Evolutionary conservation across 2,113 vertebrate species (phyloP), one percentile per base, ranked within the genome.

Genomic region (Platycercus adscitus): DNA sequence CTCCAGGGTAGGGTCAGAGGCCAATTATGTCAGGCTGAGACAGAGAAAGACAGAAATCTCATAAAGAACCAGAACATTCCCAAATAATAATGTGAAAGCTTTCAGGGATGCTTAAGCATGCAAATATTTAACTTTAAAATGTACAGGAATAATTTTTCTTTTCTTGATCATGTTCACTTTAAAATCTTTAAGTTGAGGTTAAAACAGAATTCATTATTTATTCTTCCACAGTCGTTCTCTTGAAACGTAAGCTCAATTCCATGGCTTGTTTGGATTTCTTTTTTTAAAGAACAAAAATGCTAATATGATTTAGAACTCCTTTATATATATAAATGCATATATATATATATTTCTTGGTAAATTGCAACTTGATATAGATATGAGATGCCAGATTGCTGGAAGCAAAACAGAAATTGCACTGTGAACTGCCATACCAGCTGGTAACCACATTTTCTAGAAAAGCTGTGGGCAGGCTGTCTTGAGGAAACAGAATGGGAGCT

Each of bases 361-460:
- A 95, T 93, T 93, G 86, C 72, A 53, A 92, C 93, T 96, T 89
- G 77, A 82, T 95, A 92, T 73, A 96, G 95, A 92, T 94, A 94
- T 8, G 73, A 96, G 86, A 96, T 96, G 91, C 96, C 96, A 97
- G 96, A 96, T 96, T 97, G 96, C 92, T 96, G 96, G 90, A 97
- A 93, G 93, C 47, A 93, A 94, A 97, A 96, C 95, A 97, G 88
- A 91, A 97, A 95, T 94, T 95, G 92, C 81, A 94, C 91, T 94
- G 93, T 96, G 96, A 96, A 96, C 93, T 96, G 91, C 91, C 81
- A 80, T 66, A 82, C 96, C 96, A 97, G 95, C 96, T 96, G 96
- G 96, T 91, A 96, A 96, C 95, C 95, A 96, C 96, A 96, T 96
- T 96, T 94, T 96, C 93, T 96, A 95, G 96, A 95, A 94, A 95